Evolutionary conservation across 2,797 vertebrate genomes (phyloP).

Genomic region (Uromys caudimaculatus): DNA sequence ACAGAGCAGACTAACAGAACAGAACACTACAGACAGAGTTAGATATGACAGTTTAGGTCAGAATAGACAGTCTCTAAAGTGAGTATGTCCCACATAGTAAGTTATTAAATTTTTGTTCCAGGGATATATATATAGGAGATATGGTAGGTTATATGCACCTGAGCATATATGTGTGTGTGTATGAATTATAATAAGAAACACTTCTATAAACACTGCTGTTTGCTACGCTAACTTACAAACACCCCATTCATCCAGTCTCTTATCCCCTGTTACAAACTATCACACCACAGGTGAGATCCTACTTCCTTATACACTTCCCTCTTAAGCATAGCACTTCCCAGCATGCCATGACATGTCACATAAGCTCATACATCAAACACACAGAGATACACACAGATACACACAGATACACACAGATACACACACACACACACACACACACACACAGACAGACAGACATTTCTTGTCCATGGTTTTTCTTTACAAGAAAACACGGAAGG

Average conservation of each 20-base stretch:
- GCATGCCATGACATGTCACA: not conserved
- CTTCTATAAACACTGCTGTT: not conserved
- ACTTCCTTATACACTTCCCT: not conserved
- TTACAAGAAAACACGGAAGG: not conserved
- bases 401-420: not conserved
- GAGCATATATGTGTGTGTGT: not conserved
- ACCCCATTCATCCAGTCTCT: not conserved
- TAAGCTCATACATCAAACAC: not conserved
- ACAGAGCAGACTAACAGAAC: not conserved
- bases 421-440: not conserved
- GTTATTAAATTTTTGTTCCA: not conserved
- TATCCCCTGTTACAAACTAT: not conserved
- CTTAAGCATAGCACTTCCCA: not conserved
- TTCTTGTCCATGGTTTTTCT: not conserved
- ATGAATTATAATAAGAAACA: not conserved
- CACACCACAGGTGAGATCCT: not conserved
- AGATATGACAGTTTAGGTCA: not conserved
- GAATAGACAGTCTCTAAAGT: not conserved
- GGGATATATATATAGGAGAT: not conserved
- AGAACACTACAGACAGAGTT: not conserved
- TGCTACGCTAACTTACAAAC: not conserved
- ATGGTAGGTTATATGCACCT: not conserved
- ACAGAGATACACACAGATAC: not conserved
- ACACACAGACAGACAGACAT: not conserved
- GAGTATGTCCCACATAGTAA: not conserved